A percentile compares a stretch with the other conserved stretches of the same genome.
phyloP scores from a whole-genome alignment of 2,888 invertebrate genomes.

The Drosophila diplacantha region DNA sequence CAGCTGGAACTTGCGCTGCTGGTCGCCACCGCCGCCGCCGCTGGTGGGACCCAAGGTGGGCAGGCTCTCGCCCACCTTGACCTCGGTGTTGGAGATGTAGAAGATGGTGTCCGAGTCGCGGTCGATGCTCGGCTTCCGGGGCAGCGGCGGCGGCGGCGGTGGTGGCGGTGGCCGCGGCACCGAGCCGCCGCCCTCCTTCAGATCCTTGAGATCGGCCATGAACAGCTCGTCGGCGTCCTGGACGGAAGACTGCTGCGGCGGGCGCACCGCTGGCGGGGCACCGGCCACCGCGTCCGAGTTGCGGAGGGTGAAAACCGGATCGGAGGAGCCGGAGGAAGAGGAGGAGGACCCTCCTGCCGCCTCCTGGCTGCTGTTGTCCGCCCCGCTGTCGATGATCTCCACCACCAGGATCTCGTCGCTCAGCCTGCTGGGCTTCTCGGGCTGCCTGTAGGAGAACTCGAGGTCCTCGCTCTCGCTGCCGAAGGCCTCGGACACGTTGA shows the following conservation, averaged over 20 bases:
- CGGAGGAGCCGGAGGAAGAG: conserved; percentile 18
- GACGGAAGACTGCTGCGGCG: conserved; percentile 42
- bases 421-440: conserved; percentile 56
- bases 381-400: conserved; percentile 72
- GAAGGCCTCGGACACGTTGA: conserved; percentile 76
- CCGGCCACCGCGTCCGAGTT: conserved; percentile 41
- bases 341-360: conserved; percentile 5
- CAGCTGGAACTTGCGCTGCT: conserved; percentile 66
- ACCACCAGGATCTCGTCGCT: conserved; percentile 76
- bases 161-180: conserved; percentile 62
- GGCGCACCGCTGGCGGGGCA: conserved; percentile 57
- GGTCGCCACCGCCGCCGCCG: conserved; percentile 25
- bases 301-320: conserved; percentile 68
- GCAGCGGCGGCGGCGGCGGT: conserved; percentile 61
- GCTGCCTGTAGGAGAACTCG: conserved; percentile 75
- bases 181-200: conserved; percentile 41
- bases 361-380: conserved; percentile 73
- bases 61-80: conserved; percentile 77
- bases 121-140: conserved; percentile 66
- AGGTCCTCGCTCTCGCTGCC: conserved; percentile 75
- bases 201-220: conserved; percentile 70
- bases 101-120: conserved; percentile 78
- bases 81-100: conserved; percentile 78
- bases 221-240: conserved; percentile 73
- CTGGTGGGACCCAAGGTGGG: conserved; percentile 58